These are phyloP conservation scores for Arrhopalites spinosus DNA, from an alignment of 2,888 invertebrate species.

Conservation along the genomic window DNA sequence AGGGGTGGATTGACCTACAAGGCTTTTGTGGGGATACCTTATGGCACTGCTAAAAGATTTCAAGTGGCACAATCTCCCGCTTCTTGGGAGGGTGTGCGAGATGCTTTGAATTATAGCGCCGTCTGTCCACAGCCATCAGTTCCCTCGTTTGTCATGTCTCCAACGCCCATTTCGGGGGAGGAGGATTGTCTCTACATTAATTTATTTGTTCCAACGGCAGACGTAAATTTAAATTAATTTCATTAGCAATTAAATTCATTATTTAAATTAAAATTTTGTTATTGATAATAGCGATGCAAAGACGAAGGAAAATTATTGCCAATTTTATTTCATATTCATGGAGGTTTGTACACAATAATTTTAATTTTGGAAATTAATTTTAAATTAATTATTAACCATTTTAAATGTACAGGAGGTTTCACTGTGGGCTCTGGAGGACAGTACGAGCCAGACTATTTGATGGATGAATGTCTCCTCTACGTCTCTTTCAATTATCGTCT, in stretches of 20 bases:
- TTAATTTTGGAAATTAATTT: no score
- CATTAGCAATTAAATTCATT: no score
- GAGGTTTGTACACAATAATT: no score
- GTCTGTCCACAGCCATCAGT: background rate
- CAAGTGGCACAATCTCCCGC: background rate
- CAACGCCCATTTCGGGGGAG: no score
- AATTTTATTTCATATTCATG: background rate
- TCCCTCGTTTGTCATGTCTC: background rate
- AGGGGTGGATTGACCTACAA: background rate
- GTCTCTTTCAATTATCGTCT: background rate
- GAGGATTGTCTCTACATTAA: background rate
- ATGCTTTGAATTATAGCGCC: background rate
- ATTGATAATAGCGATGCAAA: background rate
- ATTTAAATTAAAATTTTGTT: no score
- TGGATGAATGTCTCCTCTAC: slow-evolving; percentile 4
- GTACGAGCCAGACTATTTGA: background rate
- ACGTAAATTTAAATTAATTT: background rate
- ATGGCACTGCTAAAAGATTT: background rate
- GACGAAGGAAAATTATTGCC: background rate
- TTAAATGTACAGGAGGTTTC: background rate
- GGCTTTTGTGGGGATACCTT: background rate
- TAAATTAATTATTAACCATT: background rate
- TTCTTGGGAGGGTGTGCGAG: background rate
- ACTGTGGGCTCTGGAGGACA: background rate
- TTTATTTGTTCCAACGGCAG: background rate